These are phyloP conservation scores for Dryobota labecula DNA, from an alignment of 2,888 invertebrate species.

Conservation along the genomic window DNA sequence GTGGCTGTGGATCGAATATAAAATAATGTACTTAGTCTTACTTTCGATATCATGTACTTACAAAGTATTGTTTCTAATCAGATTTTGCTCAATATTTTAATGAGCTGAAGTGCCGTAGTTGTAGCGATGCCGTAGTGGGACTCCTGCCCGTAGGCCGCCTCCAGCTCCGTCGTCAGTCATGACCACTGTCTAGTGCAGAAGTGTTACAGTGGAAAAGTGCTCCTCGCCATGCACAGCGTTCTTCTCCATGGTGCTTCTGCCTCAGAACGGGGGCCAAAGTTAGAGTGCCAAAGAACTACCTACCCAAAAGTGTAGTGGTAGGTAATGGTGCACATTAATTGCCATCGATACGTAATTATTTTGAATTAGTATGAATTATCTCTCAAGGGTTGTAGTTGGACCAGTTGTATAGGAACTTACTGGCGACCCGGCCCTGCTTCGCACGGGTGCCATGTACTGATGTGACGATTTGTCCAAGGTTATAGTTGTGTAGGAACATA, in stretches of 20 bases:
- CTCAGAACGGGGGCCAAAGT: neutral
- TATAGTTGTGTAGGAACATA: rapidly evolving
- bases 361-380: neutral
- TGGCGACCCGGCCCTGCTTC: neutral
- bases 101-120: too few relatives aligned
- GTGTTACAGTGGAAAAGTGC: neutral
- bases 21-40: conserved; percentile 31
- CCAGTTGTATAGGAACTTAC: neutral
- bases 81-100: conserved; percentile 36
- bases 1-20: conserved; percentile 52
- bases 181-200: neutral
- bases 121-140: neutral
- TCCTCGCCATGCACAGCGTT: neutral
- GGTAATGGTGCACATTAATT: neutral
- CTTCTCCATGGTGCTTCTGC: too few relatives aligned
- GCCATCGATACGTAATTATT: conserved; percentile 3
- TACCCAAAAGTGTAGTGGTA: neutral
- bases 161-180: neutral
- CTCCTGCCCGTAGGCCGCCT: neutral
- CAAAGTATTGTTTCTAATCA: conserved; percentile 14
- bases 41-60: conserved; percentile 29
- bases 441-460: neutral
- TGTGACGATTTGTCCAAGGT: too few relatives aligned
- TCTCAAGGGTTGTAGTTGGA: too few relatives aligned
- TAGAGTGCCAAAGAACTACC: neutral